Evolutionary conservation across 2,888 invertebrate species (phyloP).

Genomic region (Cerastis rubricosa): DNA sequence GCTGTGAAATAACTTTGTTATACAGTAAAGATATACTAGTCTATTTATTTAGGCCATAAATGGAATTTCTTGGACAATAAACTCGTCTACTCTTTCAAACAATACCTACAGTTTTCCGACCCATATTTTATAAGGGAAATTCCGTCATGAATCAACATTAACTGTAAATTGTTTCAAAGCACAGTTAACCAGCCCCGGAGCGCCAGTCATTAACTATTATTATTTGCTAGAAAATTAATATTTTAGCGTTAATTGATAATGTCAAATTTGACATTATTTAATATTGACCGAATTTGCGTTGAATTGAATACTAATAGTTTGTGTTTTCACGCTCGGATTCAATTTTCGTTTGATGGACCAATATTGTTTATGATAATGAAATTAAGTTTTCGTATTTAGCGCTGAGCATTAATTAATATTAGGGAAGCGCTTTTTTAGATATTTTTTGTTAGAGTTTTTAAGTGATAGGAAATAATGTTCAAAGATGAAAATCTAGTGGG

Average conservation of each 20-base stretch:
- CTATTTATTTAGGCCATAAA: background rate
- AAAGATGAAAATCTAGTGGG: background rate
- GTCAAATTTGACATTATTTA: constrained; percentile 25
- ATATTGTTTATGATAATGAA: background rate
- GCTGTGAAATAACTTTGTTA: background rate
- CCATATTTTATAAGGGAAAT: background rate
- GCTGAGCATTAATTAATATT: background rate
- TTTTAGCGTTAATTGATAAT: constrained; percentile 11
- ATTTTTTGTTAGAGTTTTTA: background rate
- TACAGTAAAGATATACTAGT: background rate
- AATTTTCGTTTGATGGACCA: background rate
- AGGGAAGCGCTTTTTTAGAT: background rate
- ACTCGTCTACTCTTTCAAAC: background rate
- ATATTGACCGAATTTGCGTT: background rate
- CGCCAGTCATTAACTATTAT: constrained; percentile 25
- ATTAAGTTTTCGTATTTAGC: background rate
- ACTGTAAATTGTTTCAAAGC: constrained; percentile 20
- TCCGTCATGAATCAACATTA: constrained; percentile 40
- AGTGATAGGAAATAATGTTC: background rate
- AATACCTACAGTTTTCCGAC: constrained; percentile 22
- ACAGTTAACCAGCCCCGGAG: constrained; percentile 9
- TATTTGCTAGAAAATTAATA: constrained; percentile 26
- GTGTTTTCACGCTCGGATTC: background rate
- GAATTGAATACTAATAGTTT: constrained; percentile 1
- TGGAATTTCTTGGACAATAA: background rate